These are phyloP conservation scores for Dryoscopus gambensis DNA, from an alignment of 2,113 vertebrate genomes.

Conservation along the genomic window DNA sequence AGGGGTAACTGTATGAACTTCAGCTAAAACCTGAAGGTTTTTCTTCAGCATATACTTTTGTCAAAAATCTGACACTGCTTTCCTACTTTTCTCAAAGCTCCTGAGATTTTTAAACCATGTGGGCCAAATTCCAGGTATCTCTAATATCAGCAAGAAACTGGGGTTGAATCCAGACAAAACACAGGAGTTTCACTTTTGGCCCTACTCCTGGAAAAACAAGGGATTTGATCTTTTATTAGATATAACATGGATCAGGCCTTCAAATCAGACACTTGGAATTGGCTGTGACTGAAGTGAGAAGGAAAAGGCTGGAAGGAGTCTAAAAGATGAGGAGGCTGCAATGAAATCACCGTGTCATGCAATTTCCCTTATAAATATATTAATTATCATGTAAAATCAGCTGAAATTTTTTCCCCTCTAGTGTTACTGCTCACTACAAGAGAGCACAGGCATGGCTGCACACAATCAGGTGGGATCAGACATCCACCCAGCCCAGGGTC, in stretches of 20 bases:
- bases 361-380: not conserved
- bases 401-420: not conserved
- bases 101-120: not conserved
- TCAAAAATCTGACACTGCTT: not conserved
- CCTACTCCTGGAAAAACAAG: not conserved
- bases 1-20: not conserved
- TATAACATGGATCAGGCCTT: not conserved
- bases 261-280: not conserved
- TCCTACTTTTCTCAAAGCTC: not conserved
- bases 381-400: not conserved
- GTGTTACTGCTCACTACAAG: not conserved
- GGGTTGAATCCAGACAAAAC: not conserved
- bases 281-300: not conserved
- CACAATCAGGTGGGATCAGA: not conserved
- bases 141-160: not conserved
- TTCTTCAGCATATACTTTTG: not conserved
- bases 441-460: not conserved
- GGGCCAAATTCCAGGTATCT: not conserved
- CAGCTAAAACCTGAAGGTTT: not conserved
- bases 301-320: not conserved
- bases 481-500: not conserved
- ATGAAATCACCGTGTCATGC: not conserved
- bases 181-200: not conserved
- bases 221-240: not conserved
- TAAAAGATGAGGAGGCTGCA: not conserved